These are phyloP conservation scores for Deladenus siricidicola DNA, from an alignment of 2,888 invertebrate genomes.

Conservation along the genomic window DNA sequence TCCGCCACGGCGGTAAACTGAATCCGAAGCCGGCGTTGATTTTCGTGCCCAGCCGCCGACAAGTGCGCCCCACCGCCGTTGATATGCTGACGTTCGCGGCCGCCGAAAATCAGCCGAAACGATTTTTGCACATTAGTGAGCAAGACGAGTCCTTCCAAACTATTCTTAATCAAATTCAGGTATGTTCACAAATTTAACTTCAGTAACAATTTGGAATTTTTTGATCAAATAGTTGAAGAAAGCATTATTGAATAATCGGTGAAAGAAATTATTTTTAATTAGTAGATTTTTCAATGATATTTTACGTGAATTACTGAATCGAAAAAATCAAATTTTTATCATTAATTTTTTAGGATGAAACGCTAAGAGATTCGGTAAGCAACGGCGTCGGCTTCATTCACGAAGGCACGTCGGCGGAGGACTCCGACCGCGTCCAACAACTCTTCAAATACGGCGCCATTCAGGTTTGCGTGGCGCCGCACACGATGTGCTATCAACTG, in stretches of 20 bases:
- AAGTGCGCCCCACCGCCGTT: conserved; percentile 71
- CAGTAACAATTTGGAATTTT: background rate
- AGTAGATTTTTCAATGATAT: too few species aligned
- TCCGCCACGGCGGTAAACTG: conserved; percentile 64
- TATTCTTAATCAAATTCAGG: conserved; percentile 70
- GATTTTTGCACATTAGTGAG: conserved; percentile 68
- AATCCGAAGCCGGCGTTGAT: conserved; percentile 74
- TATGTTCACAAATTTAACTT: conserved; percentile 1
- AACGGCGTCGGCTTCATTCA: conserved; percentile 96
- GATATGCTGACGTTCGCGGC: conserved; percentile 88
- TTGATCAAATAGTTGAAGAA: too few species aligned
- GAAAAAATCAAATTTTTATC: conserved; percentile 6
- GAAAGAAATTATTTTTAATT: too few species aligned
- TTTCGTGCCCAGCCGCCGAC: conserved; percentile 67
- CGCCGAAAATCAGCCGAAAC: conserved; percentile 73
- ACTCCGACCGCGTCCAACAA: conserved; percentile 82
- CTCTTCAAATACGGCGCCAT: conserved; percentile 85
- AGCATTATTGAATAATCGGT: too few species aligned
- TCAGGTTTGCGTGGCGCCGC: conserved; percentile 75
- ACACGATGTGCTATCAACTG: conserved; percentile 84
- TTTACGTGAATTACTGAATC: background rate
- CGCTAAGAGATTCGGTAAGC: conserved; percentile 77
- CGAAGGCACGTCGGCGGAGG: conserved; percentile 77
- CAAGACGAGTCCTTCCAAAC: conserved; percentile 45
- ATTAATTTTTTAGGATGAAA: conserved; percentile 61